Evolutionary conservation across 2,113 vertebrate genomes (phyloP).

Genomic region (Apaloderma vittatum): DNA sequence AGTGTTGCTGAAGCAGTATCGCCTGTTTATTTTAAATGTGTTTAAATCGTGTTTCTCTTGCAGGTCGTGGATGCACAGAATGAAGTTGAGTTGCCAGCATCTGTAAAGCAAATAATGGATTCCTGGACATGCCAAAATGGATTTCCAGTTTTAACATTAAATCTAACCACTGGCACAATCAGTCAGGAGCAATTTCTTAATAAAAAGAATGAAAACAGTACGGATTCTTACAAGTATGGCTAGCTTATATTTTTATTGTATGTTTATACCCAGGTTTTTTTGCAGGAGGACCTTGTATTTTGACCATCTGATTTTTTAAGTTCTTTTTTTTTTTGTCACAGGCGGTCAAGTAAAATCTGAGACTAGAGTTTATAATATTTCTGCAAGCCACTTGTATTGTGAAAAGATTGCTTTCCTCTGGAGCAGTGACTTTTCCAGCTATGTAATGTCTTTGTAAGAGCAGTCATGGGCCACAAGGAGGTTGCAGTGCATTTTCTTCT

Average conservation of each 20-base stretch:
- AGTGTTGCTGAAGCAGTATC: not conserved
- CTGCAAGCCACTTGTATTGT: not conserved
- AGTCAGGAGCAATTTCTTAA: constrained; percentile 76
- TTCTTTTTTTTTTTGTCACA: not conserved
- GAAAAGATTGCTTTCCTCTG: not conserved
- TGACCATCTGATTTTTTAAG: not conserved
- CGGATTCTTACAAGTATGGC: constrained; percentile 74
- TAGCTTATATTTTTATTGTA: not conserved
- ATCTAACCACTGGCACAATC: constrained; percentile 76
- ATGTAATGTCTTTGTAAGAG: not conserved
- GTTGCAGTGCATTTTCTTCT: not conserved
- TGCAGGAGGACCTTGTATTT: not conserved
- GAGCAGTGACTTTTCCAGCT: not conserved
- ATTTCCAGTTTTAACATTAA: constrained; percentile 81
- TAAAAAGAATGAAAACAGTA: constrained; percentile 60
- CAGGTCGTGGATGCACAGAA: constrained; percentile 79
- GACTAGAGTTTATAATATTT: not conserved
- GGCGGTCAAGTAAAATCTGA: not conserved
- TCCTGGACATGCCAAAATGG: constrained; percentile 81
- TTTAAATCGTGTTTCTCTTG: constrained; percentile 32
- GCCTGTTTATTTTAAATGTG: not conserved
- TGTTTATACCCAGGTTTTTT: not conserved
- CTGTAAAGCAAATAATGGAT: constrained; percentile 84
- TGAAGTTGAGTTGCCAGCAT: constrained; percentile 76
- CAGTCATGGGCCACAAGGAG: accelerated